A percentile compares a stretch with the other conserved stretches of the same genome.
These are phyloP conservation scores for Leptosomus discolor DNA, from an alignment of 2,113 vertebrate species.

Conservation along the genomic window DNA sequence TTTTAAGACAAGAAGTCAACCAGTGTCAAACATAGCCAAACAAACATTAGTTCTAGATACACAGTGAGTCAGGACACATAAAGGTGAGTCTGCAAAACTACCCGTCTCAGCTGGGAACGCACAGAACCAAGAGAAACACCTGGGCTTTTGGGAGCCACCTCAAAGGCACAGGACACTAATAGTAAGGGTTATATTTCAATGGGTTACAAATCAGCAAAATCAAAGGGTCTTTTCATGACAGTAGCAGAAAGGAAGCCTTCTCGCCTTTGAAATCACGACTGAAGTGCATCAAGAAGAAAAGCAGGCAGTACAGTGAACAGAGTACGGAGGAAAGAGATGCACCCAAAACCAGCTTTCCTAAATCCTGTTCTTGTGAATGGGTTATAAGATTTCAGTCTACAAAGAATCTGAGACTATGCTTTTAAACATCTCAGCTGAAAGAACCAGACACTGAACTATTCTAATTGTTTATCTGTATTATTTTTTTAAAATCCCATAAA, in stretches of 20 bases:
- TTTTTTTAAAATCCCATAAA: not conserved
- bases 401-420: not conserved
- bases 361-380: not conserved
- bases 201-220: not conserved
- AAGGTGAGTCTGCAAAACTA: not conserved
- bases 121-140: not conserved
- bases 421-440: not conserved
- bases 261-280: not conserved
- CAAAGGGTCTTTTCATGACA: not conserved
- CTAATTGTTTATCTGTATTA: not conserved
- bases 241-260: not conserved
- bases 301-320: not conserved
- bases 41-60: not conserved
- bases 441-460: not conserved
- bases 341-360: not conserved
- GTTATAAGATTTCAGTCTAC: not conserved
- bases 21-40: rapidly evolving
- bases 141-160: not conserved
- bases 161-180: not conserved
- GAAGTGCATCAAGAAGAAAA: not conserved
- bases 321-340: not conserved
- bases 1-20: not conserved
- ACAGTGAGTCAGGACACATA: not conserved
- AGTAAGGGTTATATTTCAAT: not conserved
- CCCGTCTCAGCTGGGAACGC: not conserved